These are phyloP conservation scores for Tetramorium bicarinatum DNA, from an alignment of 2,888 invertebrate species.

Conservation along the genomic window DNA sequence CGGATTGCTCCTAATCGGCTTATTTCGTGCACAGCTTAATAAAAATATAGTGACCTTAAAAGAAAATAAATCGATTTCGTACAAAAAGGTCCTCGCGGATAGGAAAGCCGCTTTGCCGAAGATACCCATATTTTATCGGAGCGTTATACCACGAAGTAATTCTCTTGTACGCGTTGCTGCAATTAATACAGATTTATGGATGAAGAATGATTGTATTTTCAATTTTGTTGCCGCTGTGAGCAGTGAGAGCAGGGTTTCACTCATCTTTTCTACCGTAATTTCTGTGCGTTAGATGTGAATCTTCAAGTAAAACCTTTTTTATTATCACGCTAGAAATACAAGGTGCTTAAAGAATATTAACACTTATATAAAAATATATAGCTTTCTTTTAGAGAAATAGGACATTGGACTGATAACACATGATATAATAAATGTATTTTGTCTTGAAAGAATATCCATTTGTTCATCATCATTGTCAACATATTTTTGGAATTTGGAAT, in stretches of 20 bases:
- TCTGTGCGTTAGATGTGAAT: background rate
- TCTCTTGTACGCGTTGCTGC: slow-evolving; percentile 4
- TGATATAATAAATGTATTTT: no score
- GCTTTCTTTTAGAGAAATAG: no score
- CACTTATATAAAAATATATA: no score
- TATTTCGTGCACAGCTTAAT: slow-evolving; percentile 16
- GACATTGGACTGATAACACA: no score
- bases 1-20: slow-evolving; percentile 21
- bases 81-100: background rate
- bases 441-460: no score
- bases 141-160: slow-evolving; percentile 13
- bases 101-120: slow-evolving; percentile 31
- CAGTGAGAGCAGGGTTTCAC: background rate
- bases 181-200: slow-evolving; percentile 35
- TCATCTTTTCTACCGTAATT: background rate
- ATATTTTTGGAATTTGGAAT: no score
- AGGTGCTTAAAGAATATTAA: no score
- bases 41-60: slow-evolving; percentile 24
- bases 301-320: background rate
- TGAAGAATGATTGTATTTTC: slow-evolving; percentile 6
- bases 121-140: slow-evolving; percentile 27
- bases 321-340: background rate
- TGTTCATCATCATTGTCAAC: no score
- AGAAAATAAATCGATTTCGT: slow-evolving; percentile 24
- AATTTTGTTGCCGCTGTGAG: slow-evolving; percentile 18